Conservation (phyloP, 2,113 vertebrate species). For the Rhinoptilus africanus region DNA sequence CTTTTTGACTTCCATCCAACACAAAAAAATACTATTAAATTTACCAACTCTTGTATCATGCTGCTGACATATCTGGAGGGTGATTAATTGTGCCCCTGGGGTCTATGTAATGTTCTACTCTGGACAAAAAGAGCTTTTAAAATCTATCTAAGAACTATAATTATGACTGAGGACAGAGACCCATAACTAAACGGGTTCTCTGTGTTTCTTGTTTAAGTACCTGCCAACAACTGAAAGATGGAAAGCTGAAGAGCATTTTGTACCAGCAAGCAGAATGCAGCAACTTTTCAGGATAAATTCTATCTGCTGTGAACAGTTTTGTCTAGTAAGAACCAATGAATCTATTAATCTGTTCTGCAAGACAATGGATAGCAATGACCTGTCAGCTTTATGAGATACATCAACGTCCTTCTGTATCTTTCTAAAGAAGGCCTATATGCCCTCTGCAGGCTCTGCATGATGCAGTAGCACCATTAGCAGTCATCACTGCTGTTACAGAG, state of each 20-base stretch:
- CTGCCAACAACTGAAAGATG: conserved; percentile 45
- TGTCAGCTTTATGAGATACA: conserved; percentile 13
- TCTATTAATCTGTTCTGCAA: conserved; percentile 35
- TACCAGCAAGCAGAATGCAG: conserved; percentile 56
- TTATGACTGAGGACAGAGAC: conserved; percentile 51
- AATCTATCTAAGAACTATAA: conserved; percentile 50
- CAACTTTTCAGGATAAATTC: conserved; percentile 33
- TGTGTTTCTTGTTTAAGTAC: conserved; percentile 52
- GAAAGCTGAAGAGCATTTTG: conserved; percentile 31
- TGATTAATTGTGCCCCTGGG: conserved; percentile 50
- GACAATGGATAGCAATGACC: conserved; percentile 1
- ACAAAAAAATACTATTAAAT: conserved; percentile 48
- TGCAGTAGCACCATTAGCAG: background rate
- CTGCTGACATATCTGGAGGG: conserved; percentile 33
- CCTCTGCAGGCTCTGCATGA: background rate
- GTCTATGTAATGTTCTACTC: conserved; percentile 38
- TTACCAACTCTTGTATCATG: conserved; percentile 34
- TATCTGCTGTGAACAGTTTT: conserved; percentile 40
- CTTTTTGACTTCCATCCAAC: conserved; percentile 46
- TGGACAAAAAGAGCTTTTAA: conserved; percentile 59
- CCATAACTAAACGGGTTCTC: background rate
- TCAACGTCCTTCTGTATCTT: background rate
- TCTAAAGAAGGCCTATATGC: background rate
- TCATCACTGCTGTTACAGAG: background rate
- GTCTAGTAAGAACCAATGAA: conserved; percentile 38